Base-by-base conservation (phyloP, 2,797 vertebrate species). In the Alosa sapidissima region DNA sequence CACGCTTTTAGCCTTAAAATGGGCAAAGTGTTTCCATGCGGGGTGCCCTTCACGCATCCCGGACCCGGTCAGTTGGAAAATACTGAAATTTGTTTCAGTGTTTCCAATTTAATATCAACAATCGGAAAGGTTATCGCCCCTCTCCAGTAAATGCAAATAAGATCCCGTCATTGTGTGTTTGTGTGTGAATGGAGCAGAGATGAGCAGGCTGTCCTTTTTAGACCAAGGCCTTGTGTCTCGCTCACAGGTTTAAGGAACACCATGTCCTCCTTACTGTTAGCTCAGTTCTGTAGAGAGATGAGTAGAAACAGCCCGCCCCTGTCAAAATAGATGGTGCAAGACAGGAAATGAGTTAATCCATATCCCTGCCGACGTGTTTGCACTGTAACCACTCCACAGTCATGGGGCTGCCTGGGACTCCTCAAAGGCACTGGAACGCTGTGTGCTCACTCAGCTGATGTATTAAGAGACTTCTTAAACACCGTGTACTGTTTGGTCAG, bases 291-390 rank as follows among this genome's bases (percentile, higher is more conserved):
- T 75, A 33, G 36, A 75, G 62, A 68, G 68, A 68, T 14, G 68
- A 75, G 68, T 6, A 16, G 33, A 4, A 75, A 4, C 68, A 75
- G 36, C 33, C 68, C 13, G 14, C 4, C 68, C 36, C 36, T 75
- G 68, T 75, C 33, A 75, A 45, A 75, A 75, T 75, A 75, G 68
- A 75, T 75, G 36, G 68, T 19, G 68, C 36, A 75, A 75, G 36
- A 19, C 68, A 75, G 68, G 68, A 75, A 75, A 45, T 75, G 68
- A 41, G 16, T 11, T 5, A 45, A 75, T 33, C 6, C 68, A 45
- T 19, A 41, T 4, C 68, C 14, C 36, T 11, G 65, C 10, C 65
- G 14, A 75, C 3, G 68, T 75, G 68, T 75, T 75, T 75, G 68
- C 36, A 41, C 68, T 75, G 68, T 41, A 75, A 45, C 33, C 68